phyloP scores from a whole-genome alignment of 1,140 invertebrate species.

The Samia ricini region DNA sequence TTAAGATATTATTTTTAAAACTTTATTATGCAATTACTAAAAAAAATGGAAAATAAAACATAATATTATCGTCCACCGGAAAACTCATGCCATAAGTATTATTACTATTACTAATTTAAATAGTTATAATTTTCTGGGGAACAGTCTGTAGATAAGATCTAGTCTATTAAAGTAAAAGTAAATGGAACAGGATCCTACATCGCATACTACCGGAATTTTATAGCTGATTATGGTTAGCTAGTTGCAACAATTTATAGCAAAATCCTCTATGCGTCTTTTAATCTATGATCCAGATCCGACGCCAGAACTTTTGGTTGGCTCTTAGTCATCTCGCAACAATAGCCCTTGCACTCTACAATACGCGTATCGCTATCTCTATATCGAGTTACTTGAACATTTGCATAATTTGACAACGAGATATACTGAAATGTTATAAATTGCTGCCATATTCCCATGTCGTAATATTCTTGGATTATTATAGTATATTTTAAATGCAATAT shows the following conservation, averaged over 20 bases:
- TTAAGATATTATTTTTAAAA: too few relatives aligned
- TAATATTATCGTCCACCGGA: too few relatives aligned
- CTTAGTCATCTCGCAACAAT: conserved; percentile 1
- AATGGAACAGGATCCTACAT: too few relatives aligned
- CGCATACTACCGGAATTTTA: too few relatives aligned
- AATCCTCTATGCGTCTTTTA: neutral
- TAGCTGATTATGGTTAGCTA: too few relatives aligned
- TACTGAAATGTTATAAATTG: neutral
- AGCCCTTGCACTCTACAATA: neutral
- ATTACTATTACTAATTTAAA: too few relatives aligned
- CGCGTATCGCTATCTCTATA: neutral
- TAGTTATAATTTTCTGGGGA: too few relatives aligned
- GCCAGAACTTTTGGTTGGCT: neutral
- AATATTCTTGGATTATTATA: neutral
- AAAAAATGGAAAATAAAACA: too few relatives aligned
- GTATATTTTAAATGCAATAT: neutral
- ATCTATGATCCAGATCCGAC: neutral
- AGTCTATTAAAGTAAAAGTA: too few relatives aligned
- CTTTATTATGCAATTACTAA: too few relatives aligned
- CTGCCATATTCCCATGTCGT: neutral
- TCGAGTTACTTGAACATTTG: conserved; percentile 1
- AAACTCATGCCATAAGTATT: too few relatives aligned
- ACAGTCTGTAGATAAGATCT: too few relatives aligned
- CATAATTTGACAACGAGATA: neutral
- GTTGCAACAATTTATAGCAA: neutral